These are phyloP conservation scores for Leuciscus waleckii DNA, from an alignment of 2,797 vertebrate species.

Conservation along the genomic window DNA sequence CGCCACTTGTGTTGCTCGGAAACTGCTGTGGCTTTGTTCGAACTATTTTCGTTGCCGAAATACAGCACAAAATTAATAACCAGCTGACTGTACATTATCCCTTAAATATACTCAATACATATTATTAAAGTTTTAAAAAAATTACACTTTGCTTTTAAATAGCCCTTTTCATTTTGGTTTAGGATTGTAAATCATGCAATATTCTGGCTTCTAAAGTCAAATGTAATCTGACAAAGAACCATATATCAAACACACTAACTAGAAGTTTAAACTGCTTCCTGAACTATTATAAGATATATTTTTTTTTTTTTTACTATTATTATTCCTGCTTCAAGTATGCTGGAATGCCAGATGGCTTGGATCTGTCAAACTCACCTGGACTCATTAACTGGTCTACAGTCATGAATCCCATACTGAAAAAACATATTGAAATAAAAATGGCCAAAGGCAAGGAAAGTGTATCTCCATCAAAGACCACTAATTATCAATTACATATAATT, in stretches of 20 bases:
- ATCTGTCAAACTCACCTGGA: conserved; percentile 30
- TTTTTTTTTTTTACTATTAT: no score
- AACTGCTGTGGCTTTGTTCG: not conserved
- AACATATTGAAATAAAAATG: not conserved
- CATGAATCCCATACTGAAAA: not conserved
- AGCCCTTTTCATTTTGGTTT: not conserved
- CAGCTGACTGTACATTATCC: not conserved
- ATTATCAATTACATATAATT: conserved; percentile 16
- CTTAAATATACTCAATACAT: not conserved
- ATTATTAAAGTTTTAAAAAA: not conserved
- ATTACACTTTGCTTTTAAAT: not conserved
- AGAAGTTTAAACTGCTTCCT: not conserved
- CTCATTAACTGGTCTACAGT: not conserved
- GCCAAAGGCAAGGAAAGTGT: not conserved
- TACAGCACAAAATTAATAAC: not conserved
- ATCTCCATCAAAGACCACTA: conserved; percentile 5
- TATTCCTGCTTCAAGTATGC: not conserved
- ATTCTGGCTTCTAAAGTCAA: not conserved
- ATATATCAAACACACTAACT: not conserved
- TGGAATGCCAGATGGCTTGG: not conserved
- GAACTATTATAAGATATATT: not conserved
- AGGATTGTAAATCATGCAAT: not conserved
- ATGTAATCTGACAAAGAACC: not conserved
- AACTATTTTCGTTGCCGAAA: not conserved
- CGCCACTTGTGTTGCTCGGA: not conserved